A percentile compares a stretch with the other conserved stretches of the same genome.
Evolutionary conservation across 2,797 vertebrate genomes (phyloP).

Genomic region (Dromococcyx pavoninus): DNA sequence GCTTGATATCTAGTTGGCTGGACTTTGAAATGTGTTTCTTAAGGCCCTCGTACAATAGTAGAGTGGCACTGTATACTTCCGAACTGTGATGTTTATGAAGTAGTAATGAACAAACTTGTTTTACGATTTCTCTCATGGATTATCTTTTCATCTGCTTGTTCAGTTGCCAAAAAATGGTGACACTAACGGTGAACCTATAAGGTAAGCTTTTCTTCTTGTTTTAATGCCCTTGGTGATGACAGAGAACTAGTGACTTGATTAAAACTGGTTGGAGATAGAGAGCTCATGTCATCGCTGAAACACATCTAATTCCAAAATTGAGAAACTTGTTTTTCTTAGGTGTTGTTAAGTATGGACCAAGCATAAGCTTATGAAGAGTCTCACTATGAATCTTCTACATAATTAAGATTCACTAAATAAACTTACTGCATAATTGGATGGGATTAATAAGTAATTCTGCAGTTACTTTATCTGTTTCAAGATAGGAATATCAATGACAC

Average conservation of each 20-base stretch:
- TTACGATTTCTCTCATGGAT: background rate
- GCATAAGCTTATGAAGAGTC: background rate
- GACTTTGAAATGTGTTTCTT: background rate
- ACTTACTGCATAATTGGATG: too few species aligned
- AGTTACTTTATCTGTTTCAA: background rate
- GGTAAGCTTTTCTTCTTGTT: background rate
- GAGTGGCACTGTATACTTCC: background rate
- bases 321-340: background rate
- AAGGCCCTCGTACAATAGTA: rapidly evolving
- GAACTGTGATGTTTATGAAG: background rate
- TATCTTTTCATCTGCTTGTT: background rate
- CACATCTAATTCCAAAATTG: background rate
- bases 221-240: background rate
- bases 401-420: too few species aligned
- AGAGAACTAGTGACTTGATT: background rate
- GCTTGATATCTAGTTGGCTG: background rate
- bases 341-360: background rate
- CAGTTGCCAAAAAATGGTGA: background rate
- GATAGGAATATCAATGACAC: background rate
- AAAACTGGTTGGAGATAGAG: background rate
- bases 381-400: background rate
- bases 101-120: background rate
- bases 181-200: background rate
- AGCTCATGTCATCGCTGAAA: background rate
- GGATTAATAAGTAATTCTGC: background rate